Evolutionary conservation across 2,888 invertebrate species (phyloP).

Genomic region (Sminthurides aquaticus): DNA sequence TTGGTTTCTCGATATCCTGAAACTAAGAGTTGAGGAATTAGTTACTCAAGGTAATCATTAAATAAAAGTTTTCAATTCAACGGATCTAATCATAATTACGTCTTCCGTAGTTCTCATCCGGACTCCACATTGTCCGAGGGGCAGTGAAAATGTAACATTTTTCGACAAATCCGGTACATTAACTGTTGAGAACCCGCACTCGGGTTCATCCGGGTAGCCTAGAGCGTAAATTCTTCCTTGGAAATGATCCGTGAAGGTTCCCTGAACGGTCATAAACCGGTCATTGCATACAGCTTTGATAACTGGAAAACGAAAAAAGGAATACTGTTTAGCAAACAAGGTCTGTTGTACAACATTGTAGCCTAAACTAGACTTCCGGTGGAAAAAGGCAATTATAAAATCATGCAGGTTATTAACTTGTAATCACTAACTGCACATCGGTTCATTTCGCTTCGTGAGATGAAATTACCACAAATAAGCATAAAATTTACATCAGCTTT

Average conservation of each 20-base stretch:
- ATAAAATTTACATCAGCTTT: too few species aligned
- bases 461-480: too few species aligned
- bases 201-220: constrained; percentile 40
- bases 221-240: constrained; percentile 39
- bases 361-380: too few species aligned
- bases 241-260: constrained; percentile 32
- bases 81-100: constrained; percentile 18
- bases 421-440: too few species aligned
- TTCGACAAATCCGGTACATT: constrained; percentile 19
- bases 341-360: too few species aligned
- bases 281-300: constrained; percentile 33
- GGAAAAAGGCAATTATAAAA: too few species aligned
- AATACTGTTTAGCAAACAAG: too few species aligned
- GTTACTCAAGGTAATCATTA: background rate
- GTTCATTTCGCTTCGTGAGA: too few species aligned
- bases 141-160: constrained; percentile 38
- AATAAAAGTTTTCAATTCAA: constrained; percentile 3
- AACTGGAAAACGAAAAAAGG: constrained; percentile 17
- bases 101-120: constrained; percentile 37
- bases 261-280: constrained; percentile 33
- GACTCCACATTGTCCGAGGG: constrained; percentile 40
- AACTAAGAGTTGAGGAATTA: constrained; percentile 10
- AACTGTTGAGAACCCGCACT: constrained; percentile 34
- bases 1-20: constrained; percentile 32
- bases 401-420: too few species aligned